Base-by-base conservation (phyloP, 2,888 invertebrate species). In the Heterodera filipjevi region DNA sequence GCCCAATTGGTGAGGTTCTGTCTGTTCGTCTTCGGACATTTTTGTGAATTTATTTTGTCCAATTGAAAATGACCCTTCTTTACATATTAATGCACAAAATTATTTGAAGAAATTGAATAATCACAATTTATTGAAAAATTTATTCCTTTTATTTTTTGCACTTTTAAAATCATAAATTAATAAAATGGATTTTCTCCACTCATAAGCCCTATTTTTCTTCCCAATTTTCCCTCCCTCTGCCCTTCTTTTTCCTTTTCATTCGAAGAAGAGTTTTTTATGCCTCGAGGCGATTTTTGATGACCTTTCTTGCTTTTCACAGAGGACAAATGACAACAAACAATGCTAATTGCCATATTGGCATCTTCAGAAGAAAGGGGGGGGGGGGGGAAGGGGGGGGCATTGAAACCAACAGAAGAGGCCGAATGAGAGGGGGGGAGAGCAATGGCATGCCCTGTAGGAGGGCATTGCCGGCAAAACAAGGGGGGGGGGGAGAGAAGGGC, bases 241-340 rank as follows among this genome's bases (percentile, higher is more conserved):
- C 59, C 12, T 27, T 59, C 27, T 27, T n/a, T 39, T 39, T 39
- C 1, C 39, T 59, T n/a, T 59, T 19, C 19, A 27, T n/a, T 59
- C 59, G 27, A 8, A 59, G 27, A 59, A 59, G 53, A 8, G 59
- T 59, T 59, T 59, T 6, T 59, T 59, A 59, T 59, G 59, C n/a
- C 59, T 27, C n/a, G n/a, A n/a, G 59, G 59, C 27, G 59, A 59
- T 59, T 53, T 53, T 59, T 59, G 59, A 59, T 59, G 59, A 59
- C 59, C 59, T 59, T 59, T 59, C 59, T 27, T 22, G n/a, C 59
- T 16, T 49, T 27, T 27, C 22, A n/a, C 39, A 39, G 39, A 27
- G 59, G 59, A 27, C 59, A 59, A 59, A 59, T 59, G 22, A 59
- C 59, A 59, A 59, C 59, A 59, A 59, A 59, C 59, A 59, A 59